Base-by-base conservation (phyloP, 2,113 vertebrate species). In the Sphaerodactylus townsendi region DNA sequence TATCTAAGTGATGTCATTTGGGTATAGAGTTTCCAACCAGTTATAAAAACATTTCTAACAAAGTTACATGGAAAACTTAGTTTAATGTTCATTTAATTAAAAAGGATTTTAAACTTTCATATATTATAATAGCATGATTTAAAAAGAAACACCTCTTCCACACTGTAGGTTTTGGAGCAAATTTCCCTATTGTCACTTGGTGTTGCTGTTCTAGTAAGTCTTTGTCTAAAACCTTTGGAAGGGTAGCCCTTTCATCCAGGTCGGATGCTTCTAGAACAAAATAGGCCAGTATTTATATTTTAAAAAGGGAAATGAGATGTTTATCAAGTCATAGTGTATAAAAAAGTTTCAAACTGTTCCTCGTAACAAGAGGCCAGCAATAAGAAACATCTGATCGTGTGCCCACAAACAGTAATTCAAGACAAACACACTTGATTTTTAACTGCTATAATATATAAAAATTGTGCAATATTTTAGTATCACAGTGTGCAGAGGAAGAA, bases 231-330 rank as follows among this genome's bases (percentile, higher is more conserved):
- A 44, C 39, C 62, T 21, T 79, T 46, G 25, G 25, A 41, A 46
- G n/a, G 46, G 7, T n/a, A 41, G 59, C 46, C 37, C 44, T 44
- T 46, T 41, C 17, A 46, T 66, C n/a, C 41, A 66, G 4, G 3
- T 19, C 10, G 23, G 13, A 65, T n/a, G 15, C 28, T 21, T 79
- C 39, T 79, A 46, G 65, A 68, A 92, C 87, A 44, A 84, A 77
- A 87, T 66, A 53, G 53, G 74, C 56, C 82, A 85, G n/a, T 13
- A 88, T 93, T 87, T 87, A 85, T 28, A 86, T n/a, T n/a, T n/a
- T n/a, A 56, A 90, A 81, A 90, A 81, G 83, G n/a, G 19, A 13
- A 66, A 68, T 68, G 11, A 35, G 65, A 4, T 33, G 14, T 17
- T 4, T 17, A 10, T n/a, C n/a, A 68, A 68, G 14, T 13, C 65